Base-by-base conservation (phyloP, 2,113 vertebrate species). In the Climacteris rufus region DNA sequence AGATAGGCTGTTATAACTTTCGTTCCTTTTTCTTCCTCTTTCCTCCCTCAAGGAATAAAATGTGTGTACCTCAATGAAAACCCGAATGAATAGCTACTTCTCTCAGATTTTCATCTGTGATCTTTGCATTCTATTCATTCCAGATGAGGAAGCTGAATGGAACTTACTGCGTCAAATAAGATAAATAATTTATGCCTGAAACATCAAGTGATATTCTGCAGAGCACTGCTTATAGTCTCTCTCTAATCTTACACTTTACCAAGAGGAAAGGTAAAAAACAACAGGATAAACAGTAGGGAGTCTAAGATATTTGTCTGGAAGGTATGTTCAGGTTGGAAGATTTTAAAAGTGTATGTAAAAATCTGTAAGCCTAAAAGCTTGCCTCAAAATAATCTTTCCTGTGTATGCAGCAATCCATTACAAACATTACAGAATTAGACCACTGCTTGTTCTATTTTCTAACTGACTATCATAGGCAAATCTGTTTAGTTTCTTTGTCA, bases 31-130 rank as follows among this genome's bases (percentile, higher is more conserved):
- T 95, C 59, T 86, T 93, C 75, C 65, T 95, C 72, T 88, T 97
- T 97, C 70, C 68, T 97, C 81, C 87, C 74, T 85, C 9, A 93
- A 96, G 87, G 82, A 97, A 86, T 83, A 96, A 96, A 97, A 94
- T 90, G 83, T 84, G 65, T 95, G 59, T 89, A 90, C 74, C 44
- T 61, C 78, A 83, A 91, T 25, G 65, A 89, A 52, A 78, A 96
- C 60, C 11, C 76, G 68, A 90, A 93, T 92, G 71, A 96, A 39
- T 79, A 91, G 50, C 37, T 91, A 35, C 52, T 87, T 91, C 56
- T 75, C 27, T 40, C 89, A 90, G 44, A 52, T 75, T 93, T 96
- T 91, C 42, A 87, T 90, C 23, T 39, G 2, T 53, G 45, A 63
- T 94, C 81, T 87, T 87, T 77, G 44, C 33, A 56, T 65, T 77